These are phyloP conservation scores for Pangasius larnaudii DNA, from an alignment of 2,797 vertebrate species.

Conservation along the genomic window DNA sequence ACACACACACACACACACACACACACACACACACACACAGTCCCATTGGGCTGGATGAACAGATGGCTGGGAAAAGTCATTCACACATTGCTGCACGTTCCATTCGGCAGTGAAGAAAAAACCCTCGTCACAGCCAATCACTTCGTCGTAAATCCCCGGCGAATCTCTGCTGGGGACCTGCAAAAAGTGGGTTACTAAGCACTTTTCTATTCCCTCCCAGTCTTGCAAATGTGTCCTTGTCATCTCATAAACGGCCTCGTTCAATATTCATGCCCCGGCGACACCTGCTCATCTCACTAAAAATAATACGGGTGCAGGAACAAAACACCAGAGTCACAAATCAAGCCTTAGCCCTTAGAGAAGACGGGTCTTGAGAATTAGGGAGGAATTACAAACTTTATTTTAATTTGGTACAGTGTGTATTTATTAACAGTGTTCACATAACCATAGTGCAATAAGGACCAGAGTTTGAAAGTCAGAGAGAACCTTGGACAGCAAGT, in stretches of 20 bases:
- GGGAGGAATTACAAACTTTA: neutral
- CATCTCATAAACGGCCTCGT: constrained; percentile 60
- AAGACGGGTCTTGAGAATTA: neutral
- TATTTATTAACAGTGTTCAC: neutral
- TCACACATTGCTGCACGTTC: constrained; percentile 62
- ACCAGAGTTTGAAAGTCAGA: constrained; percentile 1
- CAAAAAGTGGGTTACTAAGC: constrained; percentile 64
- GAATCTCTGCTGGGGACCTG: constrained; percentile 50
- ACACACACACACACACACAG: constrained; percentile 36
- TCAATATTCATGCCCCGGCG: constrained; percentile 62
- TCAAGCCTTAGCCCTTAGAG: constrained; percentile 17
- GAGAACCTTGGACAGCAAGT: constrained; percentile 14
- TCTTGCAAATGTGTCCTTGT: constrained; percentile 64
- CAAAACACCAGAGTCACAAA: constrained; percentile 23
- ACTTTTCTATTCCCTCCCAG: constrained; percentile 57
- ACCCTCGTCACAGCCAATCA: constrained; percentile 60
- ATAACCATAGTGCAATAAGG: neutral
- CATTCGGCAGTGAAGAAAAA: constrained; percentile 55
- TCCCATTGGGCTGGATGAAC: constrained; percentile 58
- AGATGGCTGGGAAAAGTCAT: constrained; percentile 64
- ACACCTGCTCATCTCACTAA: constrained; percentile 57
- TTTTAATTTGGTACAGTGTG: neutral
- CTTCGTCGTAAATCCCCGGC: constrained; percentile 54
- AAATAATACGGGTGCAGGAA: constrained; percentile 30
- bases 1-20: constrained; percentile 33